Evolutionary conservation across 2,797 vertebrate species (phyloP).

Genomic region (Myotis vivesi): DNA sequence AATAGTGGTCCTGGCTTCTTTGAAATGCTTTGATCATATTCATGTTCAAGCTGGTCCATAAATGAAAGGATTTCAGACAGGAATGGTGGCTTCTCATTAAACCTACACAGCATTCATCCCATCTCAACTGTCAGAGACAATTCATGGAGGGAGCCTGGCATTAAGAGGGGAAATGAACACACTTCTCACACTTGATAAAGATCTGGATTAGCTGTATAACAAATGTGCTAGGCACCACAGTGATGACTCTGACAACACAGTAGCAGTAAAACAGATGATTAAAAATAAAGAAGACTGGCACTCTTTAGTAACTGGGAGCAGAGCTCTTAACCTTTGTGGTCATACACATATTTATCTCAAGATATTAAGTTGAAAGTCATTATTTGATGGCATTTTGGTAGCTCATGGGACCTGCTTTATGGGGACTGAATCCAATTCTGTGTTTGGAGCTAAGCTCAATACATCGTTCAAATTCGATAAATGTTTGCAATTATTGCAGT

Average conservation of each 20-base stretch:
- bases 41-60: slow-evolving; percentile 40
- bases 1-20: slow-evolving; percentile 35
- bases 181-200: slow-evolving; percentile 60
- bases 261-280: slow-evolving; percentile 65
- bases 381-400: slow-evolving; percentile 41
- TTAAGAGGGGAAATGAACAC: slow-evolving; percentile 55
- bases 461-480: neutral
- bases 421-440: neutral
- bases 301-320: slow-evolving; percentile 48
- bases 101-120: slow-evolving; percentile 17
- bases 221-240: slow-evolving; percentile 18
- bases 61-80: slow-evolving; percentile 59
- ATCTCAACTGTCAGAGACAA: slow-evolving; percentile 18
- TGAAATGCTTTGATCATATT: slow-evolving; percentile 67
- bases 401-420: neutral
- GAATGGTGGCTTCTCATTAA: slow-evolving; percentile 59
- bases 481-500: neutral
- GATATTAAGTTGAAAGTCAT: slow-evolving; percentile 48
- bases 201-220: slow-evolving; percentile 62
- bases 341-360: slow-evolving; percentile 40
- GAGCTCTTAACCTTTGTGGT: slow-evolving; percentile 67
- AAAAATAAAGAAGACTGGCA: slow-evolving; percentile 46
- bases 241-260: slow-evolving; percentile 50
- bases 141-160: slow-evolving; percentile 27
- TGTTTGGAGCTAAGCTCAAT: neutral